phyloP scores from a whole-genome alignment of 2,113 vertebrate genomes.

The Bagarius yarrelli region DNA sequence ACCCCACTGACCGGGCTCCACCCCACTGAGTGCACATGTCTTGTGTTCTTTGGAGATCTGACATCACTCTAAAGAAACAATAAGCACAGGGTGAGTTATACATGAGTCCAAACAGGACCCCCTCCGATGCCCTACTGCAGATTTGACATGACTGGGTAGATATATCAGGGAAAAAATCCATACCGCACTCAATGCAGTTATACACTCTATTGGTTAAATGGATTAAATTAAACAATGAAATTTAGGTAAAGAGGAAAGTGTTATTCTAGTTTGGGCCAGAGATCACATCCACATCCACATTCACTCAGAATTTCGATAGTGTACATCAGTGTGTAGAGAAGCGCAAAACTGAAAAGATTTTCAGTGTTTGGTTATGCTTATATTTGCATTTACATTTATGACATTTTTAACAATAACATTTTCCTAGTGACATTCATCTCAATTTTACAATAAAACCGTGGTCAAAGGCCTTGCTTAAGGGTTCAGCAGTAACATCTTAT shows the following conservation, averaged over 20 bases:
- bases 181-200: background rate
- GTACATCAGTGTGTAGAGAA: background rate
- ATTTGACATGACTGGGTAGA: background rate
- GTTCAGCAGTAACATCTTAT: background rate
- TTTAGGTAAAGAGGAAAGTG: background rate
- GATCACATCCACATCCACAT: background rate
- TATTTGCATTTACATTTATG: no score
- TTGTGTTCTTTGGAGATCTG: conserved; percentile 83
- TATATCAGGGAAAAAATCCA: background rate
- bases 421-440: no score
- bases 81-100: conserved; percentile 4
- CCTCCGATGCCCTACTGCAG: background rate
- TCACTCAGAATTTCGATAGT: background rate
- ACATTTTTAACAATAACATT: no score
- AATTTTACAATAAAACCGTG: no score
- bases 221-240: background rate
- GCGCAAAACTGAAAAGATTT: background rate
- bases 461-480: no score
- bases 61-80: conserved; percentile 79
- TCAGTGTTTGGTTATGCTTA: background rate
- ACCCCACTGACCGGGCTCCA: conserved; percentile 75
- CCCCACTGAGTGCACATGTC: conserved; percentile 75
- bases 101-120: conserved; percentile 2
- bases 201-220: background rate
- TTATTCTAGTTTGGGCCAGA: background rate